A percentile compares a stretch with the other conserved stretches of the same genome.
These are phyloP conservation scores for Tychaedon coryphoeus DNA, from an alignment of 2,113 vertebrate species.

Conservation along the genomic window DNA sequence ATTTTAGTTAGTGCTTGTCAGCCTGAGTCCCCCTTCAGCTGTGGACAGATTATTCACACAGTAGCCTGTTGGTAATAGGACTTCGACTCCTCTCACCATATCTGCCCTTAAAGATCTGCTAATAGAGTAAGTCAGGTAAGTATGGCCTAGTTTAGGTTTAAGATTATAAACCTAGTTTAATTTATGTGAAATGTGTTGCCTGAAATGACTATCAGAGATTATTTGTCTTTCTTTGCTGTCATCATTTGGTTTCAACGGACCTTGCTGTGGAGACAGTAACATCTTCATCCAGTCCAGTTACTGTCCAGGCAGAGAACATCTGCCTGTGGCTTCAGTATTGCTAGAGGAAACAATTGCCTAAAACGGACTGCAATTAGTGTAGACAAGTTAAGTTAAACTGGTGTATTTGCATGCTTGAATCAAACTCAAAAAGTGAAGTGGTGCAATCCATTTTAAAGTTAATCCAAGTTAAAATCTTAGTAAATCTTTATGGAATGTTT, in stretches of 20 bases:
- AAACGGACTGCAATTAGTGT: not conserved
- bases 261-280: not conserved
- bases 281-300: not conserved
- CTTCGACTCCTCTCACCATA: fast-evolving
- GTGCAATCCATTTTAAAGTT: no score
- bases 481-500: not conserved
- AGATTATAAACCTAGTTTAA: not conserved
- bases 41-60: not conserved
- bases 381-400: not conserved
- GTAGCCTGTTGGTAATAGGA: not conserved
- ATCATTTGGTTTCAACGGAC: not conserved
- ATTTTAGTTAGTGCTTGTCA: not conserved
- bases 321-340: not conserved
- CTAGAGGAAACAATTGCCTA: not conserved
- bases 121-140: not conserved
- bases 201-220: not conserved
- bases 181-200: not conserved
- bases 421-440: not conserved
- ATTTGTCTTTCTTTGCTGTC: not conserved
- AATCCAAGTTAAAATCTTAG: not conserved
- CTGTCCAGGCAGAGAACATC: not conserved
- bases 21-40: not conserved
- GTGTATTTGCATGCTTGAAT: not conserved
- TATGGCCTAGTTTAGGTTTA: not conserved
- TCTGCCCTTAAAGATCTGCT: not conserved